Conservation (phyloP, 1,140 invertebrate genomes). For the Caenorhabditis tropicalis region DNA sequence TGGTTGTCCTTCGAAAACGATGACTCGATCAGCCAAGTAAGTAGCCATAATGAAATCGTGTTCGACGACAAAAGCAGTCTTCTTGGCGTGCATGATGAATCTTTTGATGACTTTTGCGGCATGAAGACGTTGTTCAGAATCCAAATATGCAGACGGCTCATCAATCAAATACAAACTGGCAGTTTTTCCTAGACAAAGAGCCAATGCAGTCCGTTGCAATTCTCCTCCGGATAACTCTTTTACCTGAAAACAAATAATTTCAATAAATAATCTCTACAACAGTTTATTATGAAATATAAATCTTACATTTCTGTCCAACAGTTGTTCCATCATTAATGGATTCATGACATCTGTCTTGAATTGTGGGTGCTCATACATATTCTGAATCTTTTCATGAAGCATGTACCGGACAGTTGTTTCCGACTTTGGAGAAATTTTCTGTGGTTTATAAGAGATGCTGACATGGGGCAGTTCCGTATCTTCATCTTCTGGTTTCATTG, state of each 20-base stretch:
- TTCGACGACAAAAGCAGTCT: slow-evolving; percentile 98
- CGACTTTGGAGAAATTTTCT: slow-evolving; percentile 98
- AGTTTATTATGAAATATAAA: neutral
- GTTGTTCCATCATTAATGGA: slow-evolving; percentile 94
- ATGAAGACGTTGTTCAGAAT: slow-evolving; percentile 99
- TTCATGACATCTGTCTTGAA: slow-evolving; percentile 99
- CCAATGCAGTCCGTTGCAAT: slow-evolving; percentile 93
- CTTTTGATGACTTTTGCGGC: slow-evolving; percentile 99
- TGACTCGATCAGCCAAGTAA: slow-evolving; percentile 96
- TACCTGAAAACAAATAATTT: slow-evolving; percentile 74
- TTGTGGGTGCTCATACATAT: slow-evolving; percentile 94
- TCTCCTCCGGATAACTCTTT: slow-evolving; percentile 99
- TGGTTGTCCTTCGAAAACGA: slow-evolving; percentile 94
- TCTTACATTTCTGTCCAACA: slow-evolving; percentile 91
- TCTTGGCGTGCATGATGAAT: slow-evolving; percentile 97
- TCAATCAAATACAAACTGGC: slow-evolving; percentile 99
- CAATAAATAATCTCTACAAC: too few species aligned
- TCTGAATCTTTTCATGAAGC: slow-evolving; percentile 92
- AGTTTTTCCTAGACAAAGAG: slow-evolving; percentile 94
- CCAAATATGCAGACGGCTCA: slow-evolving; percentile 97
- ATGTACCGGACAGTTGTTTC: slow-evolving; percentile 82
- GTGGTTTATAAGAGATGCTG: slow-evolving; percentile 99
- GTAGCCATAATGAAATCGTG: slow-evolving; percentile 99
- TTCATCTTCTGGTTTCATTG: slow-evolving; percentile 87
- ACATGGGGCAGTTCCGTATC: slow-evolving; percentile 85